phyloP scores from a whole-genome alignment of 2,113 vertebrate species.

The Silurus meridionalis region DNA sequence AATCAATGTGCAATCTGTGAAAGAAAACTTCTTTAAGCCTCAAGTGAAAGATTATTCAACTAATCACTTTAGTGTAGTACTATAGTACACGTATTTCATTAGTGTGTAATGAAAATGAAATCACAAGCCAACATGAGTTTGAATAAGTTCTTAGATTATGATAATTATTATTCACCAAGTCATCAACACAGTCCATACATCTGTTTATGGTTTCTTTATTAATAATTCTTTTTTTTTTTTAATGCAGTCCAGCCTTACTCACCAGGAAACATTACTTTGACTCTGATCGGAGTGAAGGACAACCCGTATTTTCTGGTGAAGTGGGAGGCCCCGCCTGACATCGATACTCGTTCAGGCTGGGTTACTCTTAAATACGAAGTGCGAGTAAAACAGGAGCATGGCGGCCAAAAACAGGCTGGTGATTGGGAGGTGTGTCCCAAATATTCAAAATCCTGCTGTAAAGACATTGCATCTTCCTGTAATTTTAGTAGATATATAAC shows the following conservation, averaged over 20 bases:
- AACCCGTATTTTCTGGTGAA: constrained; percentile 54
- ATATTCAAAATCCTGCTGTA: neutral
- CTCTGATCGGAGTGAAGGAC: constrained; percentile 57
- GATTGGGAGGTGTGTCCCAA: constrained; percentile 76
- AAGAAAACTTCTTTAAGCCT: no score
- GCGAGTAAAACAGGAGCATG: constrained; percentile 64
- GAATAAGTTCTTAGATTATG: neutral
- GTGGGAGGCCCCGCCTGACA: constrained; percentile 75
- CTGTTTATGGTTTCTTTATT: neutral
- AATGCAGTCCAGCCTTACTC: constrained; percentile 80
- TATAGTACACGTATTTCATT: neutral
- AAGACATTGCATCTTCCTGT: neutral
- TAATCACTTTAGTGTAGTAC: neutral
- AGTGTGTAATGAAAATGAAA: neutral
- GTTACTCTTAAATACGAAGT: constrained; percentile 78
- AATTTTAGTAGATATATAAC: neutral
- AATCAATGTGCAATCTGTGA: neutral
- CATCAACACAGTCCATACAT: no score
- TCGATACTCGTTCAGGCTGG: constrained; percentile 74
- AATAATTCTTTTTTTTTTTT: neutral
- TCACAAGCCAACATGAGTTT: neutral
- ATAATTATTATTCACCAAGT: no score
- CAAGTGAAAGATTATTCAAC: no score
- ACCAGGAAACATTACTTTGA: constrained; percentile 75
- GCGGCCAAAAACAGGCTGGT: constrained; percentile 56